A percentile compares a stretch with the other conserved stretches of the same genome.
Evolutionary conservation across 1,140 invertebrate species (phyloP).

Genomic region (Stegodyphus dumicola): DNA sequence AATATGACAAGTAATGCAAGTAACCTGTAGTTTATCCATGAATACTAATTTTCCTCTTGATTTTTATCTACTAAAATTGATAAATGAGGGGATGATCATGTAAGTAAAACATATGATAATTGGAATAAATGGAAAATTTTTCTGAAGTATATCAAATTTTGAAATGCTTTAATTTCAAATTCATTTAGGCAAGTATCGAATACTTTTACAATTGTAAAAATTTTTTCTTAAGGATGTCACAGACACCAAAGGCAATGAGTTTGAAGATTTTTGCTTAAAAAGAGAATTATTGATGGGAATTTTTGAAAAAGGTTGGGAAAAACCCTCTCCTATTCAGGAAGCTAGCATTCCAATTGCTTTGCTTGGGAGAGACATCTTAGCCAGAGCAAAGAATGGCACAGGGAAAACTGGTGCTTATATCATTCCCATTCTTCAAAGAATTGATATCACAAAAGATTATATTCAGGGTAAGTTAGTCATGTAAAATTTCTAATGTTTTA

Average conservation of each 20-base stretch:
- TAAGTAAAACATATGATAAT: too few species aligned
- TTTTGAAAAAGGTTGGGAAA: constrained; percentile 99
- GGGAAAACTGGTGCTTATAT: constrained; percentile 99
- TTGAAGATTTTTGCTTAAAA: constrained; percentile 99
- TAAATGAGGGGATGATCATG: too few species aligned
- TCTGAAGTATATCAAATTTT: too few species aligned
- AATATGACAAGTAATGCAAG: too few species aligned
- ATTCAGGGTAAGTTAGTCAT: constrained; percentile 79
- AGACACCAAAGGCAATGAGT: constrained; percentile 98
- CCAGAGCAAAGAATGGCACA: constrained; percentile 99
- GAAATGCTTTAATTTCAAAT: too few species aligned
- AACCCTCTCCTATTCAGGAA: constrained; percentile 99
- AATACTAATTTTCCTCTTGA: too few species aligned
- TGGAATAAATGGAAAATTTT: too few species aligned
- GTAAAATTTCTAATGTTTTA: too few species aligned
- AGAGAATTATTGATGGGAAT: constrained; percentile 99
- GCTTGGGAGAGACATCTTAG: constrained; percentile 96
- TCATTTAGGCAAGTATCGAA: too few species aligned
- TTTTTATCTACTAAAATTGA: too few species aligned
- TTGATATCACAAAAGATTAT: constrained; percentile 87
- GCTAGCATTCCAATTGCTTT: constrained; percentile 98
- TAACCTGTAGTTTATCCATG: too few species aligned
- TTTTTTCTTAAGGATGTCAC: constrained; percentile 89
- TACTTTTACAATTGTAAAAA: neutral
- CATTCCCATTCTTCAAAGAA: constrained; percentile 96